Percentiles rank a stretch among this genome's conserved stretches.
Evolutionary conservation across 2,797 vertebrate species (phyloP).

Genomic region (Rhinichthys osculus): DNA sequence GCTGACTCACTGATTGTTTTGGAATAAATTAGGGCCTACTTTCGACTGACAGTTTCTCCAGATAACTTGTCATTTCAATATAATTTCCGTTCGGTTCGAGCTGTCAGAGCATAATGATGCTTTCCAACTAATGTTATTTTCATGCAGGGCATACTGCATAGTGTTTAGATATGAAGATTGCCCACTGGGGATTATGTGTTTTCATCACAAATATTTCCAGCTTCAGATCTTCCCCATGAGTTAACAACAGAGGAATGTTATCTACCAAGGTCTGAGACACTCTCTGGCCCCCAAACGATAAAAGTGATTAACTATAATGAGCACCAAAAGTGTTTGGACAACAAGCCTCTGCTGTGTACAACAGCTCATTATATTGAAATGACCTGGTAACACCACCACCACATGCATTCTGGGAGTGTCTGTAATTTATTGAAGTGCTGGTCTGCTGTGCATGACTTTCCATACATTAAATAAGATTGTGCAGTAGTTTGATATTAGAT

Average conservation of each 20-base stretch:
- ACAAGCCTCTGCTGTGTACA: conserved; percentile 22
- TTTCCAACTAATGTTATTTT: conserved; percentile 21
- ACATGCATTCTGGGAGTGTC: conserved; percentile 17
- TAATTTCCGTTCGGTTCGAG: background rate
- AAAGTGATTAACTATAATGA: conserved; percentile 39
- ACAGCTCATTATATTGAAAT: conserved; percentile 21
- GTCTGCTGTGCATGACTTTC: conserved; percentile 17
- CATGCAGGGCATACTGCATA: conserved; percentile 21
- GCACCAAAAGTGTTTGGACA: conserved; percentile 26
- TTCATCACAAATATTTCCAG: conserved; percentile 49
- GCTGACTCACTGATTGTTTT: conserved; percentile 1
- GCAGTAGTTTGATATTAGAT: background rate
- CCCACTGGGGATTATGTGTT: conserved; percentile 46
- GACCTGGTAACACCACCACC: conserved; percentile 17
- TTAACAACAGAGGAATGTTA: conserved; percentile 47
- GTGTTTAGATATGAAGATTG: conserved; percentile 41
- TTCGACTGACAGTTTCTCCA: background rate
- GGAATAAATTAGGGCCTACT: conserved; percentile 2
- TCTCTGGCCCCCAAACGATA: conserved; percentile 5
- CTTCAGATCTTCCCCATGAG: conserved; percentile 40
- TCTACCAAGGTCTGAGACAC: conserved; percentile 36
- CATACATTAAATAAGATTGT: conserved; percentile 19
- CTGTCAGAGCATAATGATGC: conserved; percentile 9
- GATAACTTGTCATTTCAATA: background rate
- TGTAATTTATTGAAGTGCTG: conserved; percentile 13